A percentile compares a stretch with the other conserved stretches of the same genome.
Evolutionary conservation across 1,140 invertebrate genomes (phyloP).

Genomic region (Cherax quadricarinatus): DNA sequence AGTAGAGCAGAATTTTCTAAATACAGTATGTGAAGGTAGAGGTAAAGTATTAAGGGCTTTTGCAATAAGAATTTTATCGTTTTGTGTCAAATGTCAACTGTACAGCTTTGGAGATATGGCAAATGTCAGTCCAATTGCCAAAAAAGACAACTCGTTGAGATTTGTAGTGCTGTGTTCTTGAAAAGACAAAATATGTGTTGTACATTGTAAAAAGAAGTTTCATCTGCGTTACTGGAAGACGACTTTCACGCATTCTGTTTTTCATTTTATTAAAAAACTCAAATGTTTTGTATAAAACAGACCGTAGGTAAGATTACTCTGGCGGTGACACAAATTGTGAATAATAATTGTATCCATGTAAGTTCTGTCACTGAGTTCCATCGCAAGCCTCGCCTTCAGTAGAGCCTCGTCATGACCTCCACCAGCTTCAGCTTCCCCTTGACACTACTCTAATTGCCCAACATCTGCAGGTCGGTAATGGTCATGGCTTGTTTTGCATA

Average conservation of each 20-base stretch:
- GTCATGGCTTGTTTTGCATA: neutral
- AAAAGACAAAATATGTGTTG: conserved; percentile 1
- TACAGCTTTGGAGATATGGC: conserved; percentile 16
- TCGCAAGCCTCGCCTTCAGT: neutral
- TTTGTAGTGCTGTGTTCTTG: neutral
- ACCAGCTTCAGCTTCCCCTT: neutral
- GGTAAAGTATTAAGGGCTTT: conserved; percentile 12
- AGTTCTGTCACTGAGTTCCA: neutral
- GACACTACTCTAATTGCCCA: too few species aligned
- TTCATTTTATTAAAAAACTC: neutral
- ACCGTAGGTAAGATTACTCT: neutral
- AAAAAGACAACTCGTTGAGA: neutral
- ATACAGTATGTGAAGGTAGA: neutral
- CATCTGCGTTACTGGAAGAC: neutral
- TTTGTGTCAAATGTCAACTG: neutral
- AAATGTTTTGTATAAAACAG: neutral
- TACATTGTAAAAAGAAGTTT: neutral
- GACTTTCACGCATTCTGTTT: neutral
- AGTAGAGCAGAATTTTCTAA: neutral
- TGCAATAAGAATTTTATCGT: conserved; percentile 2
- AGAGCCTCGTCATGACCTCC: neutral
- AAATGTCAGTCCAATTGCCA: neutral
- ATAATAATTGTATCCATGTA: conserved; percentile 14
- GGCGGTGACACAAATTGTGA: conserved; percentile 14
- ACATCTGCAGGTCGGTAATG: too few species aligned